A percentile compares a stretch with the other conserved stretches of the same genome.
Conservation (phyloP, 1,140 invertebrate species). For the Calycopis cecrops region DNA sequence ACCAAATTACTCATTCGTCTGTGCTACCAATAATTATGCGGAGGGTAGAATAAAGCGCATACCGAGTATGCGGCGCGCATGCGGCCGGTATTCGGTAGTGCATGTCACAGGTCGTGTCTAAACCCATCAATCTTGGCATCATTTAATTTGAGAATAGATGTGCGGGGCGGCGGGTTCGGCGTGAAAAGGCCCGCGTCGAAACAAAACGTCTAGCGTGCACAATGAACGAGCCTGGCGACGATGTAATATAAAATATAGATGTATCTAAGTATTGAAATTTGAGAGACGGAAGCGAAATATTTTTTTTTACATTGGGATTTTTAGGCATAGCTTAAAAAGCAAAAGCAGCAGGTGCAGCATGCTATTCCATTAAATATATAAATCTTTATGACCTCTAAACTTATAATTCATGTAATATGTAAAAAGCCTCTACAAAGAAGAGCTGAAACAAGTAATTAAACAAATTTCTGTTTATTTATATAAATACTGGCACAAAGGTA, state of each 20-base stretch:
- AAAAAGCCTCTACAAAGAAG: too few species aligned
- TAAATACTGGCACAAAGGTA: too few species aligned
- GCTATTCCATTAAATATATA: too few species aligned
- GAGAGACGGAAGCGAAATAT: too few species aligned
- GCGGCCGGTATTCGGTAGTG: constrained; percentile 56
- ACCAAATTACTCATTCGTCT: constrained; percentile 23
- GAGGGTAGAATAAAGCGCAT: constrained; percentile 64
- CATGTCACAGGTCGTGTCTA: constrained; percentile 69
- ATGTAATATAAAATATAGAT: neutral
- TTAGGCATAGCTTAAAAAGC: too few species aligned
- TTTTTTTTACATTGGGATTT: too few species aligned
- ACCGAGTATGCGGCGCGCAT: constrained; percentile 37
- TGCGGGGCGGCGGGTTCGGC: constrained; percentile 26
- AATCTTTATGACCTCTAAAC: too few species aligned
- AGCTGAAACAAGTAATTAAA: too few species aligned
- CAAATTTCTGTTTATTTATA: too few species aligned
- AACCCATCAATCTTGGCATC: constrained; percentile 68
- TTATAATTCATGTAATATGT: too few species aligned
- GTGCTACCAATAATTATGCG: constrained; percentile 62
- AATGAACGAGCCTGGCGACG: constrained; percentile 42
- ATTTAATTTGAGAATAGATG: constrained; percentile 64
- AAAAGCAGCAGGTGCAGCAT: too few species aligned
- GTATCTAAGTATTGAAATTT: too few species aligned
- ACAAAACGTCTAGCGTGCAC: constrained; percentile 47
- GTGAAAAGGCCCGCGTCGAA: constrained; percentile 44